A percentile compares a stretch with the other conserved stretches of the same genome.
Evolutionary conservation across 1,140 invertebrate genomes (phyloP).

Genomic region (Cotesia typhae): DNA sequence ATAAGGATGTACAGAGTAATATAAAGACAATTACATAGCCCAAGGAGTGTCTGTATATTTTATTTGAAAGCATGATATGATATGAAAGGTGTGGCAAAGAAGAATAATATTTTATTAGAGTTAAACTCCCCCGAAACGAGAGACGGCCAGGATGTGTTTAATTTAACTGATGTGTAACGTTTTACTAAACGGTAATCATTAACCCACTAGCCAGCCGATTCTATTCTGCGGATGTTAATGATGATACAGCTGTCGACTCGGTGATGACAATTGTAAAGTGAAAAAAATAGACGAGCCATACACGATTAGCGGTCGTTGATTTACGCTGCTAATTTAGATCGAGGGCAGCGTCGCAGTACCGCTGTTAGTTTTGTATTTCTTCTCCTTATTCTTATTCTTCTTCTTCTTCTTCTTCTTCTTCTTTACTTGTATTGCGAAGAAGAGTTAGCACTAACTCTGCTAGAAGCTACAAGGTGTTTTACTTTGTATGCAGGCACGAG

Average conservation of each 20-base stretch:
- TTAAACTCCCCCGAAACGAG: no score
- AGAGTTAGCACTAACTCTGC: no score
- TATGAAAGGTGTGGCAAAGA: no score
- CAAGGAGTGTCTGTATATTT: no score
- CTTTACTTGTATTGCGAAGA: neutral
- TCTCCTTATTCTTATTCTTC: neutral
- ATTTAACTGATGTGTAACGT: neutral
- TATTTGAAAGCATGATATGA: no score
- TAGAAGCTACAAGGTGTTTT: no score
- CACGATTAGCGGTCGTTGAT: conserved; percentile 54
- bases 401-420: neutral
- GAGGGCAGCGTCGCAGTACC: conserved; percentile 45
- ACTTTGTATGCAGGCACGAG: no score
- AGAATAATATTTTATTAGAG: no score
- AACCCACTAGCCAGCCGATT: neutral
- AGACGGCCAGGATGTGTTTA: neutral
- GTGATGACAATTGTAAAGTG: conserved; percentile 8
- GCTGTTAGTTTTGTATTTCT: neutral
- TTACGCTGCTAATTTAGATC: conserved; percentile 57
- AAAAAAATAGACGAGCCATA: conserved; percentile 18
- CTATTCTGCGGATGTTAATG: neutral
- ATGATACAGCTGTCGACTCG: no score
- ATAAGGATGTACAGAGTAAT: no score
- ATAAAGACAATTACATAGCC: no score
- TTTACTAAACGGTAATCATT: no score